Base-by-base conservation (phyloP, 2,888 invertebrate genomes). In the Torymus auratus region DNA sequence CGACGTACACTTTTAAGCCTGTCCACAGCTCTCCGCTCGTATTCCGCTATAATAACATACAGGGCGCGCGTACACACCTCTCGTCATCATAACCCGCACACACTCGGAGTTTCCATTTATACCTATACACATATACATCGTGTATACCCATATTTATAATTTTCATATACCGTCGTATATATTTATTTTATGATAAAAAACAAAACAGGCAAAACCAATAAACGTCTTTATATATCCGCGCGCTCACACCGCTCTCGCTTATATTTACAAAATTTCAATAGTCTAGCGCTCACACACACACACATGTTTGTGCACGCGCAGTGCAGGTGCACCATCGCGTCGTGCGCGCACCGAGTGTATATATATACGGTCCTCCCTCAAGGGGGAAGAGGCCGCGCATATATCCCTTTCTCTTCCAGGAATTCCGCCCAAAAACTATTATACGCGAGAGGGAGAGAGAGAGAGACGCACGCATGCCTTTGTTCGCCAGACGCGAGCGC, bases 371-470 rank as follows among this genome's bases (percentile, higher is more conserved):
- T 2, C 3, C 5, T 28, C 5, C 28, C 28, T 28, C 28, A 2
- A 28, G 28, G 28, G 28, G 28, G 3, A 28, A 4, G 28, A 28
- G 28, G 28, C 28, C 28, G 28, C 28, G 28, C 28, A 28, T 28
- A 23, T 3, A 28, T 28, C 28, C 28, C 28, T 28, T 20, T 28
- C 28, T 28, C 28, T 28, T 28, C 28, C 28, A 28, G 28, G 28
- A 28, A 28, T 28, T 28, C 28, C 50, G 56, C 70, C 28, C 75
- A 65, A 73, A 76, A 78, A 75, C 75, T 72, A 82, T 83, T 83
- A 83, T 80, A 69, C 67, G 80, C 69, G 69, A 67, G 56, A 20
- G n/a, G 15, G 20, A 23, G 53, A 58, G 53, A 28, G n/a, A 73
- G 60, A 55, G 50, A 69, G 70, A 41, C n/a, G 17, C 14, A 20